Evolutionary conservation across 2,113 vertebrate species (phyloP).

Genomic region (Syrrhaptes paradoxus): DNA sequence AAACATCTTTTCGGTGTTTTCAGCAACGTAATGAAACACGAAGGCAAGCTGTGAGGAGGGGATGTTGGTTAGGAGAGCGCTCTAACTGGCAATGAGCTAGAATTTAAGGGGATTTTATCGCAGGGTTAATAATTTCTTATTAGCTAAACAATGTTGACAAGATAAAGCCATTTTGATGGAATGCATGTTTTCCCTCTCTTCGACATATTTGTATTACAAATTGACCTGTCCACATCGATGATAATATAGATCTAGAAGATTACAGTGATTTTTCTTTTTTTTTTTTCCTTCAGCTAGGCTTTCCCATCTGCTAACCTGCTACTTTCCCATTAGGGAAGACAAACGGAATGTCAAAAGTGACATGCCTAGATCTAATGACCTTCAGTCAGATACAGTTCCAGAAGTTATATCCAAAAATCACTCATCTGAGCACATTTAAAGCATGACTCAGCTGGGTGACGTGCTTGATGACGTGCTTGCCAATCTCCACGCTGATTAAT

Average conservation of each 20-base stretch:
- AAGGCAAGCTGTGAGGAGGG: background rate
- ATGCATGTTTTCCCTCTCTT: conserved; percentile 12
- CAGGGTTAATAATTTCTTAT: background rate
- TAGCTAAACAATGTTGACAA: background rate
- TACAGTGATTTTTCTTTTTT: background rate
- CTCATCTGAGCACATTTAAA: background rate
- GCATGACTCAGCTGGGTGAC: background rate
- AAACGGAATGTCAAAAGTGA: conserved; percentile 20
- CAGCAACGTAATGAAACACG: background rate
- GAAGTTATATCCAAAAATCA: conserved; percentile 14
- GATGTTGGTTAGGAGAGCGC: background rate
- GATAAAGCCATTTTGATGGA: background rate
- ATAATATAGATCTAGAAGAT: background rate
- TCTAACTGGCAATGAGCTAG: background rate
- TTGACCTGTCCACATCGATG: conserved; percentile 52
- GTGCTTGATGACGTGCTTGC: background rate
- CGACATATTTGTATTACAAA: conserved; percentile 30
- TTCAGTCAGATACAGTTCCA: conserved; percentile 8
- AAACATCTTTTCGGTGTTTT: background rate
- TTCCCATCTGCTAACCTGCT: conserved; percentile 30
- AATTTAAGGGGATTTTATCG: background rate
- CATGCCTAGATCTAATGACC: conserved; percentile 20
- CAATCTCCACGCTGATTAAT: conserved; percentile 48
- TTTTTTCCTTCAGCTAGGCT: background rate
- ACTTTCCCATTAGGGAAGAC: background rate